A percentile compares a stretch with the other conserved stretches of the same genome.
Evolutionary conservation across 2,888 invertebrate genomes (phyloP).

Genomic region (Hydriomena furcata): DNA sequence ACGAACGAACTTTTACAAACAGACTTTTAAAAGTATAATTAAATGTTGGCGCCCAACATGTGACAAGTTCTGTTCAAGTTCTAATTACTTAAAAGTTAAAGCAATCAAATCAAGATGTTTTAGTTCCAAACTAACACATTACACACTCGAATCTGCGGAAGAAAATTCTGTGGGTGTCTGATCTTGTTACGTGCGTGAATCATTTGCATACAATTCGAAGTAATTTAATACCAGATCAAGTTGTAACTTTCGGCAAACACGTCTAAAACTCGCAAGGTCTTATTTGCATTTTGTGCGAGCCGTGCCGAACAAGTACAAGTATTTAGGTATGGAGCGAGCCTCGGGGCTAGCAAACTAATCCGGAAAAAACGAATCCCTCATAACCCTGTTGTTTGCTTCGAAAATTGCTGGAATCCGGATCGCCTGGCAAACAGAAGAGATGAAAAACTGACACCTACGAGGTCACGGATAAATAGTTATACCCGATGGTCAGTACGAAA

Average conservation of each 20-base stretch:
- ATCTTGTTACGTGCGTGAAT: too few relatives aligned
- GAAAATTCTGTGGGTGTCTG: too few relatives aligned
- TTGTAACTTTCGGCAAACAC: background rate
- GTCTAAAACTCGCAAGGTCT: conserved; percentile 17
- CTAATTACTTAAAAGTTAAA: conserved; percentile 12
- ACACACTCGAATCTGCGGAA: too few relatives aligned
- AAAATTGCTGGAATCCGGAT: conserved; percentile 5
- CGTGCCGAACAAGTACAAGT: conserved; percentile 18
- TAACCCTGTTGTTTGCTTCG: conserved; percentile 18
- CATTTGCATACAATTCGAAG: too few relatives aligned
- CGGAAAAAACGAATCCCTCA: conserved; percentile 8
- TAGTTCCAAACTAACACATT: too few relatives aligned
- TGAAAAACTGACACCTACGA: background rate
- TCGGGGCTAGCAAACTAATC: conserved; percentile 14
- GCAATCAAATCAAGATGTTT: conserved; percentile 1
- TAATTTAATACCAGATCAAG: too few relatives aligned
- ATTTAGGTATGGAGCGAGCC: conserved; percentile 26
- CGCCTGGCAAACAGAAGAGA: background rate
- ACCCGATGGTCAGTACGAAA: too few relatives aligned
- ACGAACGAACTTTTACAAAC: too few relatives aligned
- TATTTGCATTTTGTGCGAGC: conserved; percentile 27
- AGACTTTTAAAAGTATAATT: too few relatives aligned
- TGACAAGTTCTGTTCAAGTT: background rate
- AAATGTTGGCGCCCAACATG: conserved; percentile 16
- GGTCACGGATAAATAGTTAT: background rate